Evolutionary conservation across 2,113 vertebrate genomes (phyloP), one percentile per base, ranked within the genome.

Genomic region (Cryptotis parvus): DNA sequence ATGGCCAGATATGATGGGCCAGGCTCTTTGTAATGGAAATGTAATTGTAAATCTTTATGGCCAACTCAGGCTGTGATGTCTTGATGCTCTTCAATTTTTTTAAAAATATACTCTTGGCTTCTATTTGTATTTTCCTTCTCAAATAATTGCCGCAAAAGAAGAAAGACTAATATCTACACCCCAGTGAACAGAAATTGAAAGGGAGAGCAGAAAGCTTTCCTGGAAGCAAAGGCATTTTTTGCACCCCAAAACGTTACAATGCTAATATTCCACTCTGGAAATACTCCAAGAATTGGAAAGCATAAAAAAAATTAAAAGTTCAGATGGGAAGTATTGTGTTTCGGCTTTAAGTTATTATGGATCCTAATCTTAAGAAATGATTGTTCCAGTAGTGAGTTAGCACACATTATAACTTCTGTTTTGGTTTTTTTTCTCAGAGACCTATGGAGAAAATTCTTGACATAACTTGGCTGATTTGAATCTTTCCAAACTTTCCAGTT

Each of bases 21-120:
- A 95, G 96, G 66, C 73, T 90, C 92, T 97, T 97, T 97, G 96
- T 96, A 69, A 96, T 97, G 96, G 95, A 97, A 96, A 96, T 97
- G 83, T 96, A 95, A 96, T 96, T 96, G 96, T 96, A 80, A 92
- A 96, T 92, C 92, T 96, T 94, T 89, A 96, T 91, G 91, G 96
- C 95, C 96, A 97, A 94, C 88, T 96, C 80, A 26, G 81, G 39
- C 91, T 93, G 94, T 52, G 49, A 89, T 92, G 80, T 95, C 96
- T 96, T 94, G 68, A 61, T 94, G 91, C 86, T 88, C 94, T 94
- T 96, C 94, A 89, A 86, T 96, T 96, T 97, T 93, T 93, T 58
- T 58, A 24, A 82, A 96, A 96, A 94, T 90, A 93, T 22, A 86
- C 80, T 95, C 84, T 96, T 96, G 94, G 95, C 93, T 94, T 95